phyloP scores from a whole-genome alignment of 2,113 vertebrate species.

The Ammodramus savannarum region DNA sequence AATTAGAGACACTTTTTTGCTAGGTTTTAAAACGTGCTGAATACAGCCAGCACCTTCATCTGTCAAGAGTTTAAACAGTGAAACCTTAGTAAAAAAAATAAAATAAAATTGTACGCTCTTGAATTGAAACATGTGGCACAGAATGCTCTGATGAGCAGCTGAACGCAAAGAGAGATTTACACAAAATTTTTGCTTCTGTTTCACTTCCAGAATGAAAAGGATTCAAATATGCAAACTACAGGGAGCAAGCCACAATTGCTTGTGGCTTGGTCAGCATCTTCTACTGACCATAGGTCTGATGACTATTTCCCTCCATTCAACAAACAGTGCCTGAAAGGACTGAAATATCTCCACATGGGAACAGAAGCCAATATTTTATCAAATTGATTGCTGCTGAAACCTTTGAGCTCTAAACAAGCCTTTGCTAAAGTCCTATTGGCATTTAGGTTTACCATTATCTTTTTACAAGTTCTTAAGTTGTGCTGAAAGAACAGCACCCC shows the following conservation, averaged over 20 bases:
- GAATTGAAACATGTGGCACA: not conserved
- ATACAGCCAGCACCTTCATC: not conserved
- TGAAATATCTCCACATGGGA: not conserved
- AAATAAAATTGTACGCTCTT: not conserved
- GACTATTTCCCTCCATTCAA: not conserved
- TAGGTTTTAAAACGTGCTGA: not conserved
- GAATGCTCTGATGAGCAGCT: not conserved
- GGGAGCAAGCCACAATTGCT: not conserved
- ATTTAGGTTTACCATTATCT: constrained; percentile 42
- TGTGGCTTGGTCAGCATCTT: not conserved
- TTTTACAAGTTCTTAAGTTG: constrained; percentile 3
- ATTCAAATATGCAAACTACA: not conserved
- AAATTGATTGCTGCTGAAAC: constrained; percentile 35
- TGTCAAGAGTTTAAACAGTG: not conserved
- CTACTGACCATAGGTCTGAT: not conserved
- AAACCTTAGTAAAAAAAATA: not conserved
- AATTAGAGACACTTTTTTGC: not conserved
- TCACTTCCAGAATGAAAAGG: not conserved
- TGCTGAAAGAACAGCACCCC: not conserved
- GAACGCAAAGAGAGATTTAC: not conserved
- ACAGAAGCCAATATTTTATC: constrained; percentile 35
- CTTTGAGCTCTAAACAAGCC: constrained; percentile 22
- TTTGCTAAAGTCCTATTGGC: constrained; percentile 25
- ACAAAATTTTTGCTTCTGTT: not conserved
- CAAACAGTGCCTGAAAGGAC: not conserved